These are phyloP conservation scores for Thysanoteuthis rhombus DNA, from an alignment of 2,888 invertebrate genomes.

Conservation along the genomic window DNA sequence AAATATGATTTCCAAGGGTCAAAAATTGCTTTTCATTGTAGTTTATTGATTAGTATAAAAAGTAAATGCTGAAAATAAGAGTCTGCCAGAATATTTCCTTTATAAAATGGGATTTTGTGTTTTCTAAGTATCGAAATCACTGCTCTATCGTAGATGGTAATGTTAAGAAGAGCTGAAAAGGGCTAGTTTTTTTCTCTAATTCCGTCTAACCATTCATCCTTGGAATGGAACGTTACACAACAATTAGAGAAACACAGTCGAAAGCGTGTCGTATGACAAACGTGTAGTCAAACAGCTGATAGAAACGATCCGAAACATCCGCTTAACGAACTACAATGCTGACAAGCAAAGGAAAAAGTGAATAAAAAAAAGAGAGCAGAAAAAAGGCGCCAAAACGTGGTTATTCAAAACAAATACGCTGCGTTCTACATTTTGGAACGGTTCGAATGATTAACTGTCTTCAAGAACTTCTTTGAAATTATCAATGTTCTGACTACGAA, in stretches of 20 bases:
- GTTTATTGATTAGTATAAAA: too few relatives aligned
- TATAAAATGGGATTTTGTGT: too few relatives aligned
- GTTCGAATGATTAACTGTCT: neutral
- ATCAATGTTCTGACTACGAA: too few relatives aligned
- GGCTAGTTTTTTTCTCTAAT: neutral
- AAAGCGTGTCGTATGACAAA: constrained; percentile 12
- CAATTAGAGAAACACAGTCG: neutral
- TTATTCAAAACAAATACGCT: neutral
- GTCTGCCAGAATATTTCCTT: too few relatives aligned
- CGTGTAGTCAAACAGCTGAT: constrained; percentile 12
- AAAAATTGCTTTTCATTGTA: too few relatives aligned
- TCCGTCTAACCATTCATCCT: neutral
- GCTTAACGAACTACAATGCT: neutral
- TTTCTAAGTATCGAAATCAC: too few relatives aligned
- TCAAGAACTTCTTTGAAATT: neutral
- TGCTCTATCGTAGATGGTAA: neutral
- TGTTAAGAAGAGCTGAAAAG: neutral
- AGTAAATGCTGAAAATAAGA: too few relatives aligned
- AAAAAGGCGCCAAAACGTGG: neutral
- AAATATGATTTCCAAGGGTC: too few relatives aligned
- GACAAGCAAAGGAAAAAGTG: neutral
- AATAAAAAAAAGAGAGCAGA: neutral
- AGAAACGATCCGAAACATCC: neutral
- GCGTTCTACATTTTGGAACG: neutral
- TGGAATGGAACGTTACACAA: neutral